phyloP scores from a whole-genome alignment of 2,113 vertebrate genomes.

The Protobothrops mucrosquamatus region DNA sequence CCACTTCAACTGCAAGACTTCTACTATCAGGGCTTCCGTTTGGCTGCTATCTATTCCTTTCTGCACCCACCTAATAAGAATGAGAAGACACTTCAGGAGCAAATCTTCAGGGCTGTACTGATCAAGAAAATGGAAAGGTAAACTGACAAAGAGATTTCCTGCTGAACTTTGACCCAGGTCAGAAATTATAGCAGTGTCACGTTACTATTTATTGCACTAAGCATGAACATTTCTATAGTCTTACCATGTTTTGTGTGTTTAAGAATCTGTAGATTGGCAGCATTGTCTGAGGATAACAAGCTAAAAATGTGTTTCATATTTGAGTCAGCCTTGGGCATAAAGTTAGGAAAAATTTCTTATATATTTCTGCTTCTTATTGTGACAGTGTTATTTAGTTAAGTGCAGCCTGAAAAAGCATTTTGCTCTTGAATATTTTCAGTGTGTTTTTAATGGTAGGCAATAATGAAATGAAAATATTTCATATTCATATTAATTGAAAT shows the following conservation, averaged over 20 bases:
- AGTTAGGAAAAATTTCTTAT: constrained; percentile 13
- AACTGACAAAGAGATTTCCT: constrained; percentile 62
- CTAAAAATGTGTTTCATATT: constrained; percentile 53
- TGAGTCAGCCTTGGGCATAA: constrained; percentile 32
- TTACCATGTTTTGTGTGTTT: constrained; percentile 54
- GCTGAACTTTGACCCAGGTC: constrained; percentile 59
- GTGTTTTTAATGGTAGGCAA: constrained; percentile 5
- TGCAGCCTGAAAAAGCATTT: constrained; percentile 36
- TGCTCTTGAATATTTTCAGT: constrained; percentile 21
- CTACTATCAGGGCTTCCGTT: constrained; percentile 90
- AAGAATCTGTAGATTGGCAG: constrained; percentile 42
- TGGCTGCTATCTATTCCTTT: constrained; percentile 91
- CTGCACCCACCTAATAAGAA: constrained; percentile 83
- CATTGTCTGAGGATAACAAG: constrained; percentile 36
- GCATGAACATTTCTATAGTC: constrained; percentile 31
- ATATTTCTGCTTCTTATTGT: neutral
- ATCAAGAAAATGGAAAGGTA: constrained; percentile 90
- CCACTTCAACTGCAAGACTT: constrained; percentile 89
- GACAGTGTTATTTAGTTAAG: constrained; percentile 36
- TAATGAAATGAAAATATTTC: constrained; percentile 11
- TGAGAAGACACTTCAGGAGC: constrained; percentile 82
- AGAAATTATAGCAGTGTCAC: constrained; percentile 50
- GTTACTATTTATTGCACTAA: neutral
- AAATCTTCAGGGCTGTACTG: constrained; percentile 92
- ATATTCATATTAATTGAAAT: neutral